Evolutionary conservation across 2,113 vertebrate species (phyloP), one percentile per base, ranked within the genome.

Genomic region (Myrmophylax atrothorax): DNA sequence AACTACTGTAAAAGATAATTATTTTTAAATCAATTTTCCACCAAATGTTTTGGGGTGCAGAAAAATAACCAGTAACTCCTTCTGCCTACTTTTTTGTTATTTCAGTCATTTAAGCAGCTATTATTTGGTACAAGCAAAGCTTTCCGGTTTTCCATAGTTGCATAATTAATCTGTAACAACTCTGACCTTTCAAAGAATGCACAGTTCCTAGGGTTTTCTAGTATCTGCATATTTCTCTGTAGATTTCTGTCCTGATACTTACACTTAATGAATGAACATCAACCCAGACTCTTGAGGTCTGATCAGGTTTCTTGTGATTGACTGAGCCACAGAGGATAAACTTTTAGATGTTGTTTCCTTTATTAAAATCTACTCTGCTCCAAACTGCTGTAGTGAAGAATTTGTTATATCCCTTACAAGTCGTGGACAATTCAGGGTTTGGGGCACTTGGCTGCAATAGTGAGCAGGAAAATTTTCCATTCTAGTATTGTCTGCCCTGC

Each of bases 241-340:
- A 87, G 59, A 81, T 79, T 89, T 95, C 66, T 90, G 72, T 40
- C 26, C 87, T 96, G 89, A 47, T 95, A 95, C 89, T 96, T 97
- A 86, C 87, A 92, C 79, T 91, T 90, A 88, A 87, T 92, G 87
- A 94, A 90, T 92, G 89, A 87, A 86, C 40, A 84, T 68, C 60
- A 95, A 86, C 44, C 19, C 40, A 83, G 64, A 52, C 77, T 72
- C 79, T 19, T 80, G 91, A 60, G 82, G 56, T 49, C 60, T 86
- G 44, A 56, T 82, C 26, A 26, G 12, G 26, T 60, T 92, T 89
- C 44, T 38, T 75, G 19, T 62, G 81, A 44, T 4, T 88, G 78
- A 63, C 59, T 56, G 62, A 78, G 59, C 52, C 18, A 49, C 13
- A 9, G 4, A 78, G 28, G 19, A 59, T 47, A 78, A 89, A 75